Conservation (phyloP, 1,140 invertebrate genomes). For the Papilio glaucus region DNA sequence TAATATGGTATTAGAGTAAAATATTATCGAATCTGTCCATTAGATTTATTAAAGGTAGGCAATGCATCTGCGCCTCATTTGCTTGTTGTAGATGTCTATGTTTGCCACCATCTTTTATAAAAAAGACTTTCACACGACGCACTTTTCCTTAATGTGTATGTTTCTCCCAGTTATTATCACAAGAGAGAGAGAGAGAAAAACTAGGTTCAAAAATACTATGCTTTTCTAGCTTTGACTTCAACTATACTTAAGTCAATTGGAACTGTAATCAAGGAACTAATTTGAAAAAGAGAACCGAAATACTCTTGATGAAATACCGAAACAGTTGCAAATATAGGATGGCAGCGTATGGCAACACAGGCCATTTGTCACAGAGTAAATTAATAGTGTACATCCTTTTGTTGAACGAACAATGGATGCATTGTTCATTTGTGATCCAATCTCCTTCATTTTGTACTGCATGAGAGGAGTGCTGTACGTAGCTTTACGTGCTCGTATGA, state of each 20-base stretch:
- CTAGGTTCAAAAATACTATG: no score
- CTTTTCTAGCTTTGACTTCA: background rate
- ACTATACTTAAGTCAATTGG: background rate
- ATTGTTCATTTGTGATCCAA: slow-evolving; percentile 35
- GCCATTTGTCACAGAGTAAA: slow-evolving; percentile 37
- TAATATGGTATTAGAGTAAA: no score
- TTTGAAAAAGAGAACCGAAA: background rate
- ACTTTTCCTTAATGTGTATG: no score
- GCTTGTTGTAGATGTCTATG: no score
- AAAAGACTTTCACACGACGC: no score
- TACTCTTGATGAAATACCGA: background rate
- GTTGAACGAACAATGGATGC: slow-evolving; percentile 34
- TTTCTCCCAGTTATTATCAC: no score
- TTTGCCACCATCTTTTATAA: no score
- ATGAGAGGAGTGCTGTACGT: slow-evolving; percentile 6
- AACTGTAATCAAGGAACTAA: background rate
- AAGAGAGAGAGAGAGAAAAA: no score
- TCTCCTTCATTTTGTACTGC: slow-evolving; percentile 26
- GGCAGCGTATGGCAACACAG: background rate
- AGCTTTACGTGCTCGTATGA: background rate
- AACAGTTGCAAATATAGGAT: background rate
- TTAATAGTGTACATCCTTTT: slow-evolving; percentile 36
- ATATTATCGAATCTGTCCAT: no score
- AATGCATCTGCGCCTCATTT: no score
- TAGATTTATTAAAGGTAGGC: no score